A percentile compares a stretch with the other conserved stretches of the same genome.
These are phyloP conservation scores for Cardiocondyla obscurior DNA, from an alignment of 1,140 invertebrate genomes.

Conservation along the genomic window DNA sequence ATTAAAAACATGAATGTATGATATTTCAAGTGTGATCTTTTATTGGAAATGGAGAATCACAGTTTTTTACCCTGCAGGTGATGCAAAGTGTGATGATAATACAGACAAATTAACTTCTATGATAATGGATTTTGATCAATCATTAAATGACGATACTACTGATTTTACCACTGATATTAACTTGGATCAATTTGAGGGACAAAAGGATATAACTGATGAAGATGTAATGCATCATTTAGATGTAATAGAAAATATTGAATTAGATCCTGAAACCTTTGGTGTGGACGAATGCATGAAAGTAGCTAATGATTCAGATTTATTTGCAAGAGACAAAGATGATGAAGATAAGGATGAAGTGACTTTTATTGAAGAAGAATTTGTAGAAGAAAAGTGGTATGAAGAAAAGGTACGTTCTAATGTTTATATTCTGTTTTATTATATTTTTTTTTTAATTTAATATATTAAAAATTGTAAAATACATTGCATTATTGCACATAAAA, in stretches of 20 bases:
- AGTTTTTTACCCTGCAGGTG: not conserved
- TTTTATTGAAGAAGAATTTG: not conserved
- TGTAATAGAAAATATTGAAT: conserved; percentile 79
- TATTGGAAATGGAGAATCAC: too few species aligned
- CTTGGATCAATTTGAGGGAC: conserved; percentile 65
- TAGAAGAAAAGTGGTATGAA: conserved; percentile 64
- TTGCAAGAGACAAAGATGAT: conserved; percentile 39
- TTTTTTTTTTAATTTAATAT: not conserved
- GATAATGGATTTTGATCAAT: not conserved
- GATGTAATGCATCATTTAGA: conserved; percentile 78
- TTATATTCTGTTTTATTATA: too few species aligned
- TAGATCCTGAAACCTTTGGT: conserved; percentile 69
- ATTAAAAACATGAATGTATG: not conserved
- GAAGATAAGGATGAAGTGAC: conserved; percentile 30
- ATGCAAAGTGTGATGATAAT: not conserved
- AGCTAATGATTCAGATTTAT: conserved; percentile 23
- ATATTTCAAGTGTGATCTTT: not conserved
- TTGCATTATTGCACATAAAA: not conserved
- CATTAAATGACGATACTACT: conserved; percentile 2
- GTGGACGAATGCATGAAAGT: conserved; percentile 11
- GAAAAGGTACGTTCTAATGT: too few species aligned
- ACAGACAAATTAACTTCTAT: not conserved
- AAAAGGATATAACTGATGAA: conserved; percentile 75
- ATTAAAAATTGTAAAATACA: not conserved
- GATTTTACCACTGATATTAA: conserved; percentile 67